These are phyloP conservation scores for Rhyacophila evoluta DNA, from an alignment of 2,888 invertebrate species.

Conservation along the genomic window DNA sequence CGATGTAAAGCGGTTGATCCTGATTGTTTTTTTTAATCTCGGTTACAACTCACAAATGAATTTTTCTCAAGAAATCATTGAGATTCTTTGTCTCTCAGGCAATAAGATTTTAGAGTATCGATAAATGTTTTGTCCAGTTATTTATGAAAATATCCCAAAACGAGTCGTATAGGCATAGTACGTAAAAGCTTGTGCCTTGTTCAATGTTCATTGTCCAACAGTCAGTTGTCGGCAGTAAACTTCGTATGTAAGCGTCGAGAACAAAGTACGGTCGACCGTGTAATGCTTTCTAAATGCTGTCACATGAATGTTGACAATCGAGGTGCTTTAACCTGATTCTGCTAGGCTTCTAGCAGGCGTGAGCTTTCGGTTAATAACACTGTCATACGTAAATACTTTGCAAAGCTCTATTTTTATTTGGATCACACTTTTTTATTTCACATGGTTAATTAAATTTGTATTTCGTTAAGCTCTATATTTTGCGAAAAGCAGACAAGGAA, in stretches of 20 bases:
- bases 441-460: no score
- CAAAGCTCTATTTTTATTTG: background rate
- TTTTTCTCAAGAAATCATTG: no score
- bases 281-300: slow-evolving; percentile 18
- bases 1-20: no score
- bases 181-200: background rate
- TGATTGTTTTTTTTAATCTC: no score
- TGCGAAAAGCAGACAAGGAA: no score
- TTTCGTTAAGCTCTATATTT: no score
- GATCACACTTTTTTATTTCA: no score
- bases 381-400: background rate
- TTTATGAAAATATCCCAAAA: background rate
- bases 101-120: no score
- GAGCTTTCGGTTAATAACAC: background rate
- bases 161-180: background rate
- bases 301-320: slow-evolving; percentile 14
- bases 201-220: slow-evolving; percentile 22
- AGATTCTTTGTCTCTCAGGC: no score
- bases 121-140: background rate
- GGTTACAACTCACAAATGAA: no score
- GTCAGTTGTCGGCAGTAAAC: slow-evolving; percentile 14
- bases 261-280: slow-evolving; percentile 24
- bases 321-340: slow-evolving; percentile 7
- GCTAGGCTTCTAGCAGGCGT: background rate
- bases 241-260: background rate